Base-by-base conservation (phyloP, 2,888 invertebrate genomes). In the Trissonchulus latispiculum region DNA sequence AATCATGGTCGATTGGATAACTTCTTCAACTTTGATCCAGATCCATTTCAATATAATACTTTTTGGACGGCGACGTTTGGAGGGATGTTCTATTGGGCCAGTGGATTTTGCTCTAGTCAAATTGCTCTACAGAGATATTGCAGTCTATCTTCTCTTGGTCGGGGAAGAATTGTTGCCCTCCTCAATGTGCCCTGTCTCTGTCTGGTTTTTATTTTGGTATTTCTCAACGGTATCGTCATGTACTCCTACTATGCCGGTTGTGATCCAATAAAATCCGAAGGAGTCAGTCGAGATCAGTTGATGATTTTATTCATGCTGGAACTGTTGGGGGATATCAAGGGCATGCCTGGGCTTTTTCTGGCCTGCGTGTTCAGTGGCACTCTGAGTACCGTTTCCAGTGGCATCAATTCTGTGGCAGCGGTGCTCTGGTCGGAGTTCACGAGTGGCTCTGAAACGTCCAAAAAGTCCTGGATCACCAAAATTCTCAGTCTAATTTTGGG, bases 1-100 rank as follows among this genome's bases (percentile, higher is more conserved):
- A 76, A 78, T 29, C 79, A 80, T 15, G 79, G 79, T 0, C 75
- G 84, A 36, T 77, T 83, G 0, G 75, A 79, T 18, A 82, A 82
- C 74, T 79, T 79, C 33, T 80, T 1, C 64, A 80, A 80, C 71
- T 79, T 75, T 78, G 81, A 78, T 75, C 78, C 78, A 2, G 77
- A 80, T 73, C 82, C 82, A 23, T 78, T 78, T 28, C 78, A 78
- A 2, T 77, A 82, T 31, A 82, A 82, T 75, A 81, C 81, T 15
- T 75, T 81, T 28, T 83, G 81, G 82, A 77, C 81, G 28, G 78
- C 81, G 70, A 71, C 79, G 18, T 78, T 83, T 76, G 83, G 83
- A 73, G 81, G 80, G 35, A 76, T 76, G 59, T 78, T 82, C 32
- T 80, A 79, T 76, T 82, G 82, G 81, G 76, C 81, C 72, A 77